Evolutionary conservation across 2,113 vertebrate species (phyloP), one percentile per base, ranked within the genome.

Genomic region (Dicentrarchus labrax): DNA sequence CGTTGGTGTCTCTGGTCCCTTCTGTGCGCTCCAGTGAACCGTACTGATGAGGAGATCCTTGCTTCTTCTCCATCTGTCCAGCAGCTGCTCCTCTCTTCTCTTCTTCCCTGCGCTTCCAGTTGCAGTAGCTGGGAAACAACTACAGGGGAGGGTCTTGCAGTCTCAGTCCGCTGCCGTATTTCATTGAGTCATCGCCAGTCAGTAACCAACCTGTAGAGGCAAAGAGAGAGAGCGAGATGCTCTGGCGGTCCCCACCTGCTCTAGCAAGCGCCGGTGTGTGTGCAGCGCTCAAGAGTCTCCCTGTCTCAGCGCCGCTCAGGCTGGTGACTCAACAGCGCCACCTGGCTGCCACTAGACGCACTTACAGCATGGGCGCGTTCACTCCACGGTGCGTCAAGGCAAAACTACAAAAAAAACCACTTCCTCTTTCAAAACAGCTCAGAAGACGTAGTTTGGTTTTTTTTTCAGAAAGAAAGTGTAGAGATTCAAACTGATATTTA

Each of bases 11-110:
- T 59, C 81, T 72, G 72, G 85, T 94, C 96, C 95, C 95, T 43
- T 93, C 94, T 41, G 95, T 95, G 90, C 92, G 86, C 89, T 96
- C 95, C 92, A 97, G 92, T 30, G 96, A 95, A 61, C 96, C 96
- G 67, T 96, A 96, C 50, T 94, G 94, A 76, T 93, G 94, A 24
- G 95, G 85, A 5, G 91, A 82, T 78, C 80, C 90, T 81, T 64
- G 91, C 68, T 94, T 92, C 82, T 95, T 95, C 83, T 96, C 95
- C 96, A 96, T 96, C 78, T 12, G 39, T 76, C 69, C 76, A 45
- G 39, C 72, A 57, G 85, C 80, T 69, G 54, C 53, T 66, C 75
- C n/a, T 50, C n/a, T 50, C 77, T 80, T 38, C 75, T 80, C 62
- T 70, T 47, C 41, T 41, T 41, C 54, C 13, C 70, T 62, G 8